Percentiles rank a stretch among this genome's conserved stretches.
Evolutionary conservation across 2,113 vertebrate species (phyloP).

Genomic region (Meleagris gallopavo): DNA sequence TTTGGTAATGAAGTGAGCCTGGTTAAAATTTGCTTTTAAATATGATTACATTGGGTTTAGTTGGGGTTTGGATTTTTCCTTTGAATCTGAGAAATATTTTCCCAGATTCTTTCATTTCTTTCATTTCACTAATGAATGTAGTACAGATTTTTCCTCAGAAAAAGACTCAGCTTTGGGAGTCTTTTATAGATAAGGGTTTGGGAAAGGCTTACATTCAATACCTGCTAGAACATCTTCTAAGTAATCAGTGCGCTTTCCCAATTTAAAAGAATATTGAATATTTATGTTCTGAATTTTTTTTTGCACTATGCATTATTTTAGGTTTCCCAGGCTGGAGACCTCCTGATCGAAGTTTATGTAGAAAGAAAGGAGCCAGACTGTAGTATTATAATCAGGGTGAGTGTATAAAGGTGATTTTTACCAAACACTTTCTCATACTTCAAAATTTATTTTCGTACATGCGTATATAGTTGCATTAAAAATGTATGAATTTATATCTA

Average conservation of each 20-base stretch:
- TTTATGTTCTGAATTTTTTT: not conserved
- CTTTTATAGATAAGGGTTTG: not conserved
- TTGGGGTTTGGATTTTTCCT: not conserved
- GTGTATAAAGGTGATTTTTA: not conserved
- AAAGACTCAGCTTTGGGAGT: not conserved
- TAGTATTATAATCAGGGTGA: conserved; percentile 93
- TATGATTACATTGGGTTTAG: not conserved
- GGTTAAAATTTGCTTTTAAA: not conserved
- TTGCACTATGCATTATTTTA: conserved; percentile 58
- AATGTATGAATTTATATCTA: not conserved
- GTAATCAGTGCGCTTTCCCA: not conserved
- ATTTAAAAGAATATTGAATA: not conserved
- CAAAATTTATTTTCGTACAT: not conserved
- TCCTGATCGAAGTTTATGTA: conserved; percentile 96
- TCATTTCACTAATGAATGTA: not conserved
- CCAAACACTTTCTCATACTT: not conserved
- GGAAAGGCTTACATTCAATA: not conserved
- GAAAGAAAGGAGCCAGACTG: conserved; percentile 90
- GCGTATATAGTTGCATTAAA: not conserved
- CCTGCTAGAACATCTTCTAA: not conserved
- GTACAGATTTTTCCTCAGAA: not conserved
- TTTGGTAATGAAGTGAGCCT: not conserved
- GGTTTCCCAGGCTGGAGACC: conserved; percentile 94
- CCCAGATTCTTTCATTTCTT: too few species aligned
- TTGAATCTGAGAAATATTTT: not conserved